These are phyloP conservation scores for Meghimatium bilineatum DNA, from an alignment of 2,888 invertebrate species.

Conservation along the genomic window DNA sequence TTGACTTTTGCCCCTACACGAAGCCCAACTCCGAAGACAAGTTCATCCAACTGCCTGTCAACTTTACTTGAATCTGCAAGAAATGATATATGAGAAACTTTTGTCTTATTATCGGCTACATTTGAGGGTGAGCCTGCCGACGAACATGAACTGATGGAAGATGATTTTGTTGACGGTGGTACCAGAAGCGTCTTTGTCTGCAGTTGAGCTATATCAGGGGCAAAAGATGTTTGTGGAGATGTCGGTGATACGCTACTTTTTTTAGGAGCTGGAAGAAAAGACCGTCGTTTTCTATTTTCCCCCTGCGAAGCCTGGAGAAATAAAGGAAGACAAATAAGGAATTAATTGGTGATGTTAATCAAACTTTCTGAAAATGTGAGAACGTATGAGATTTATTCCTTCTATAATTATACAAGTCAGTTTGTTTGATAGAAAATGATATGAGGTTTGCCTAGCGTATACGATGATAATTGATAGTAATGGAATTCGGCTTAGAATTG, in stretches of 20 bases:
- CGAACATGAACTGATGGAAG: neutral
- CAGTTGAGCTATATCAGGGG: neutral
- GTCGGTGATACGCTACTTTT: conserved; percentile 39
- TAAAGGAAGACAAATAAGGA: too few species aligned
- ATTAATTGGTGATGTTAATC: too few species aligned
- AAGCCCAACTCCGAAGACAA: conserved; percentile 52
- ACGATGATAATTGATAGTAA: too few species aligned
- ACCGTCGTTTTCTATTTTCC: conserved; percentile 55
- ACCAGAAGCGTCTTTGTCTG: neutral
- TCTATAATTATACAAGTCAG: too few species aligned
- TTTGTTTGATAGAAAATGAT: too few species aligned
- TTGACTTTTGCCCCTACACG: conserved; percentile 77
- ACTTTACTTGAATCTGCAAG: neutral
- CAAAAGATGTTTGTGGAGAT: conserved; percentile 25
- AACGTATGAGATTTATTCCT: too few species aligned
- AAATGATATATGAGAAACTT: neutral
- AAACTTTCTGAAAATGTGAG: too few species aligned
- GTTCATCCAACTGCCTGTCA: neutral
- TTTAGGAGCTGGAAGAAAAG: conserved; percentile 62
- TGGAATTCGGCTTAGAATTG: too few species aligned
- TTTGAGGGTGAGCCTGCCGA: neutral
- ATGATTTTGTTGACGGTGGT: neutral
- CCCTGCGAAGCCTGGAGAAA: conserved; percentile 50
- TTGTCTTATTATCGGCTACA: neutral
- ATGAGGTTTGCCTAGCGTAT: too few species aligned